Conservation (phyloP, 92 coral and sea anemone species). For the Epizoanthus illoricatus region DNA sequence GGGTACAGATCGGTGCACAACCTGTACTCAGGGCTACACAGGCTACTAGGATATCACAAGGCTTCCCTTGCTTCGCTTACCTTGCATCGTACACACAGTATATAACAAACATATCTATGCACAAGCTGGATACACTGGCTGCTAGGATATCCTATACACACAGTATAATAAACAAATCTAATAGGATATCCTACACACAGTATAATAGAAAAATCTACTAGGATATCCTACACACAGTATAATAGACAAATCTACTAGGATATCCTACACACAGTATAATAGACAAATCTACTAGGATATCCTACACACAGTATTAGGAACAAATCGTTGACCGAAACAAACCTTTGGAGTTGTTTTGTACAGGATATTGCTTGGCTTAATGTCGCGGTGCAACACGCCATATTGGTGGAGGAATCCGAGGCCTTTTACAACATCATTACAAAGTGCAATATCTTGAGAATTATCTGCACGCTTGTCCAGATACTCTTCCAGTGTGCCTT, state of each 20-base stretch:
- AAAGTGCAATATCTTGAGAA: constrained; percentile 4
- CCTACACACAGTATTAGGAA: not conserved
- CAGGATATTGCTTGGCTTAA: constrained; percentile 65
- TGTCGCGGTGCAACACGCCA: constrained; percentile 58
- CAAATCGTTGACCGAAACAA: not conserved
- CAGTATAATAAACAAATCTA: not conserved
- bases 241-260: no score
- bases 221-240: no score
- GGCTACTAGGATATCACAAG: no score
- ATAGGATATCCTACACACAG: no score
- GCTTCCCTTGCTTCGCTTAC: no score
- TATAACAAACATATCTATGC: no score
- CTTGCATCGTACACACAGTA: no score
- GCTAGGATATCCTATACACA: not conserved
- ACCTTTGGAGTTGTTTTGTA: constrained; percentile 52
- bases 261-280: no score
- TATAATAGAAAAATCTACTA: no score
- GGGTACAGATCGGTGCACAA: no score
- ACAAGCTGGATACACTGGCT: not conserved
- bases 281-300: not conserved
- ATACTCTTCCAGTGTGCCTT: constrained; percentile 57
- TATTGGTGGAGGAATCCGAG: constrained; percentile 42
- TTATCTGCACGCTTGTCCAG: constrained; percentile 30
- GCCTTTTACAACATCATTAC: constrained; percentile 39
- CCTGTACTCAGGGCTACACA: no score